Evolutionary conservation across 2,797 vertebrate genomes (phyloP).

Genomic region (Trachurus trachurus): DNA sequence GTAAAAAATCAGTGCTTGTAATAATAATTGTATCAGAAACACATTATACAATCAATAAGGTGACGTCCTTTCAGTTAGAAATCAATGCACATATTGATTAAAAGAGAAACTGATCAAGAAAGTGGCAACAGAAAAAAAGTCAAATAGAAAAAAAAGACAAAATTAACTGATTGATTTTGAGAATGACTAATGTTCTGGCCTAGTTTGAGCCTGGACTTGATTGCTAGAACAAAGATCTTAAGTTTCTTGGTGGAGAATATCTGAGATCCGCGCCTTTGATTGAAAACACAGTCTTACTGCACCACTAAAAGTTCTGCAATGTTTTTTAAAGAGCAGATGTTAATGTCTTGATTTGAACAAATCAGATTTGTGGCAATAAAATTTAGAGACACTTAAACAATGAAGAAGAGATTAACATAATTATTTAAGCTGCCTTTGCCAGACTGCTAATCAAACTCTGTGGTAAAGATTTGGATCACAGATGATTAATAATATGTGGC

Average conservation of each 20-base stretch:
- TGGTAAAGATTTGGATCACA: constrained; percentile 25
- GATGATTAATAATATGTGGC: constrained; percentile 21
- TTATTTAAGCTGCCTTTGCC: constrained; percentile 24
- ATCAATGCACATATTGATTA: constrained; percentile 19
- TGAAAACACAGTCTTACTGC: constrained; percentile 6
- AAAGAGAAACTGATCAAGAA: constrained; percentile 33
- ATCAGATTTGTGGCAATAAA: neutral
- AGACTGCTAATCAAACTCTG: constrained; percentile 36
- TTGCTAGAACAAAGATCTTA: constrained; percentile 1
- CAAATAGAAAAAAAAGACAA: neutral
- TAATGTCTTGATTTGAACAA: constrained; percentile 14
- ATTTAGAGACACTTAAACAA: constrained; percentile 24
- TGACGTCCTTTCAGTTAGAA: constrained; percentile 3
- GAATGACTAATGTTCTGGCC: constrained; percentile 32
- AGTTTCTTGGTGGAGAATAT: constrained; percentile 29
- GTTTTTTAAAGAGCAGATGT: constrained; percentile 14
- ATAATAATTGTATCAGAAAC: constrained; percentile 6
- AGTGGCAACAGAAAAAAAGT: constrained; percentile 6
- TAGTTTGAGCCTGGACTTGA: constrained; percentile 18
- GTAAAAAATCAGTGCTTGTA: neutral
- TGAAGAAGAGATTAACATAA: constrained; percentile 28
- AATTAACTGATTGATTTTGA: constrained; percentile 18
- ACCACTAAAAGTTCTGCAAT: neutral
- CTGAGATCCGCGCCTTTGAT: constrained; percentile 13
- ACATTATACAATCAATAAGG: constrained; percentile 16